Evolutionary conservation across 23 tunicate species (phyloP), one percentile per base, ranked within the genome.

Genomic region (Halocynthia aurantium): DNA sequence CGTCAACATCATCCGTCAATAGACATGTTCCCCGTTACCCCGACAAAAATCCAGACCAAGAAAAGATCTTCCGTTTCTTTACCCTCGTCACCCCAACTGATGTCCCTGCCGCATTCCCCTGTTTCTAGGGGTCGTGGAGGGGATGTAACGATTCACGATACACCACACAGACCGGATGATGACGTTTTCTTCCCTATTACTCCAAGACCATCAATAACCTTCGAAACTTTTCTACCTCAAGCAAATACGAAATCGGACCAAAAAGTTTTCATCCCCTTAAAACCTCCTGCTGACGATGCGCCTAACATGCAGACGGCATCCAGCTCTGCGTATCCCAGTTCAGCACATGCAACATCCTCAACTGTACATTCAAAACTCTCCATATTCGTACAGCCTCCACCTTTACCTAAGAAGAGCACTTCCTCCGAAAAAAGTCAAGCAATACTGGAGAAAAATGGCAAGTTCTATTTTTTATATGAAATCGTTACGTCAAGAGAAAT

Each of bases 1-100:
- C 79, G 84, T 40, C 86, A 82, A 70, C 82, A 76, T 70, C 96
- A 90, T 57, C 96, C 96, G 6, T 90, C 96, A 0, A 80, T 88
- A 21, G 74, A 87, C 75, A 84, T 81, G 95, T 88, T 88, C 61
- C 95, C 95, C 50, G 95, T 80, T 10, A 51, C 81, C 61, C 81
- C 78, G 10, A 53, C 70, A 13, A 49, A 60, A 55, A 66, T n/a
- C 9, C 71, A 66, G 15, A 31, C 80, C 7, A 56, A 67, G 52
- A 69, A 75, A 0, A 64, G 65, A 65, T 53, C 86, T 40, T 66
- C 81, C 2, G 44, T 75, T 13, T 76, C 77, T 10, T 72, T 70
- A 44, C 57, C 85, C 60, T 57, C 85, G 20, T 44, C 76, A 49
- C 76, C 63, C 22, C 80, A 65, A 44, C 31, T 65, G 22, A 49